A percentile compares a stretch with the other conserved stretches of the same genome.
Evolutionary conservation across 2,113 vertebrate species (phyloP).

Genomic region (Ploceus nigricollis): DNA sequence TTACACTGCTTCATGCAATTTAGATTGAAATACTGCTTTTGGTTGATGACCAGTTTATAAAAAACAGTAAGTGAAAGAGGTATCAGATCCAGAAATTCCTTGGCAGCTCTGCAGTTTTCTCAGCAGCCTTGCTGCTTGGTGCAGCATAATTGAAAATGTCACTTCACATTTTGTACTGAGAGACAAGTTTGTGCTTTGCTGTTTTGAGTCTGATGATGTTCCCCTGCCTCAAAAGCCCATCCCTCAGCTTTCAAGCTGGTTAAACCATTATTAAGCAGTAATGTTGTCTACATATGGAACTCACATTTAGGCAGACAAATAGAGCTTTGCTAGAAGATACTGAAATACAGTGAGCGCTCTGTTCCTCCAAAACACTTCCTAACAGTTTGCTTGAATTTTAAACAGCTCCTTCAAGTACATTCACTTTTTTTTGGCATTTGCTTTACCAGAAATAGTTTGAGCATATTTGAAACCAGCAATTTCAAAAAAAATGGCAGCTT

Average conservation of each 20-base stretch:
- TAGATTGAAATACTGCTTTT: background rate
- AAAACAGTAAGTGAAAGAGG: background rate
- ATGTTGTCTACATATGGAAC: background rate
- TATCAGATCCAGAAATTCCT: constrained; percentile 23
- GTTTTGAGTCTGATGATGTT: background rate
- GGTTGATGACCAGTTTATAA: background rate
- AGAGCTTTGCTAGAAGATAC: background rate
- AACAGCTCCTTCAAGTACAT: background rate
- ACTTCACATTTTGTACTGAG: background rate
- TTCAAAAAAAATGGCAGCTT: background rate
- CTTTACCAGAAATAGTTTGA: background rate
- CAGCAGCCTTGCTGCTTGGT: background rate
- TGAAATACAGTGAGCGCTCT: background rate
- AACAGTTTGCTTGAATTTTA: constrained; percentile 15
- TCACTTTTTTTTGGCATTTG: background rate
- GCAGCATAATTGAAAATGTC: constrained; percentile 7
- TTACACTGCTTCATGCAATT: background rate
- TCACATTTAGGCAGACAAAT: background rate
- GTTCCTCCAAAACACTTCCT: background rate
- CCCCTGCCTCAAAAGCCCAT: background rate
- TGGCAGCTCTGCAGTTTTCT: constrained; percentile 15
- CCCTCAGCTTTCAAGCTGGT: background rate
- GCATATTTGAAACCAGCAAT: background rate
- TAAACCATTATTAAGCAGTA: background rate
- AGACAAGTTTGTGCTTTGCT: background rate